These are phyloP conservation scores for Achroia grisella DNA, from an alignment of 1,140 invertebrate species.

Conservation along the genomic window DNA sequence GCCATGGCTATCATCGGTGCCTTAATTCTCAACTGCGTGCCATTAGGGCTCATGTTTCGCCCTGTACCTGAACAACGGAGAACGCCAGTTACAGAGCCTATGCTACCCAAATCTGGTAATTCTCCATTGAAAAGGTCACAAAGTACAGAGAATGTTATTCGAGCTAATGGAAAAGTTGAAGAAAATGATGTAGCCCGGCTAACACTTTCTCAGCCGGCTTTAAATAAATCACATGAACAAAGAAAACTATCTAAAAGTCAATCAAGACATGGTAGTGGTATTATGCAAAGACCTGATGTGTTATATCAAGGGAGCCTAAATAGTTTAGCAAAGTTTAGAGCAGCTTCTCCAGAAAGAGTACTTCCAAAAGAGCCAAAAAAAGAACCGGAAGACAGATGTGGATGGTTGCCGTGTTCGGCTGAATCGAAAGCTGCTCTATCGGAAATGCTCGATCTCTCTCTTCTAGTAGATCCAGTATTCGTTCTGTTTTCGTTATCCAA, in stretches of 20 bases:
- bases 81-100: conserved; percentile 55
- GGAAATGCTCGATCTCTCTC: conserved; percentile 89
- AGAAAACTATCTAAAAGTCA: conserved; percentile 21
- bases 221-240: conserved; percentile 65
- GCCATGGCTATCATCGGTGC: conserved; percentile 87
- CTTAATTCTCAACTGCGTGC: conserved; percentile 86
- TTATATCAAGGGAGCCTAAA: conserved; percentile 89
- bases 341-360: conserved; percentile 55
- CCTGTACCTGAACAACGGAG: conserved; percentile 70
- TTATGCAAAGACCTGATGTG: conserved; percentile 90
- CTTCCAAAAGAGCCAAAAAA: conserved; percentile 22
- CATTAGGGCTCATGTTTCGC: conserved; percentile 89
- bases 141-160: conserved; percentile 69
- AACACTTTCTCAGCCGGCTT: conserved; percentile 78
- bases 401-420: conserved; percentile 73
- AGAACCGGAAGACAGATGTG: conserved; percentile 64
- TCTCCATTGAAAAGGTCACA: conserved; percentile 69
- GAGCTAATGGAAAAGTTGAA: conserved; percentile 56
- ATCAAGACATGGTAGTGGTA: conserved; percentile 76
- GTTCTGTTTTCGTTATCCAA: conserved; percentile 94
- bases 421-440: conserved; percentile 80
- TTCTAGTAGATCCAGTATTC: conserved; percentile 91
- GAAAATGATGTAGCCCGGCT: conserved; percentile 70
- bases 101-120: conserved; percentile 53
- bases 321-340: conserved; percentile 54